A percentile compares a stretch with the other conserved stretches of the same genome.
Evolutionary conservation across 2,797 vertebrate genomes (phyloP).

Genomic region (Peromyscus attwateri): DNA sequence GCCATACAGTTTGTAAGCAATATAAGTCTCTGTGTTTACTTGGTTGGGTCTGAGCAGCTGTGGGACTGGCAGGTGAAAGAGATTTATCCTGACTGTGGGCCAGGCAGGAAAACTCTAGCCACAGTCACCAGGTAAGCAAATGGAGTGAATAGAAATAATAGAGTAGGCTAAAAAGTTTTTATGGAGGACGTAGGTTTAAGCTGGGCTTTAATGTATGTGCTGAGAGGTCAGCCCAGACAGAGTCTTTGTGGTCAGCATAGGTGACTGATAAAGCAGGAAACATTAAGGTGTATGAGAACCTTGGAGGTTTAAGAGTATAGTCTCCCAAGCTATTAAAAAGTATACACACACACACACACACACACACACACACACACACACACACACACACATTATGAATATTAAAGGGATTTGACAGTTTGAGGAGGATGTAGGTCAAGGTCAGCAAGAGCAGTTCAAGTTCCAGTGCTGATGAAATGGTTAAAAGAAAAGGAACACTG

Average conservation of each 20-base stretch:
- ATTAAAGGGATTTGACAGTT: neutral
- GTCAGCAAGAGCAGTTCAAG: neutral
- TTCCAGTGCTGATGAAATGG: neutral
- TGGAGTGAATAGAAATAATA: neutral
- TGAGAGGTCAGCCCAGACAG: neutral
- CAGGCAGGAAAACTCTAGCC: too few species aligned
- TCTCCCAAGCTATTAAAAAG: neutral
- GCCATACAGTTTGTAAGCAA: too few species aligned
- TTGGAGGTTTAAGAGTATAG: neutral
- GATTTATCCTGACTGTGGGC: too few species aligned
- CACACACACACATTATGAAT: too few species aligned
- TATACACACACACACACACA: too few species aligned
- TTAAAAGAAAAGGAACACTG: neutral
- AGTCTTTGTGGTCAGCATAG: neutral
- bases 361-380: too few species aligned
- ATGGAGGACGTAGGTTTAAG: neutral
- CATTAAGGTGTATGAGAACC: neutral
- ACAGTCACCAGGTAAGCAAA: constrained; percentile 5
- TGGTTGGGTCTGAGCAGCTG: too few species aligned
- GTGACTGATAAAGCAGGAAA: neutral
- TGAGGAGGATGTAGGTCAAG: neutral
- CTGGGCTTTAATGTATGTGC: neutral
- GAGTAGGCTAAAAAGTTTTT: neutral
- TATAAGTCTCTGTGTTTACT: too few species aligned
- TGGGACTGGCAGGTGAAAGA: too few species aligned